These are phyloP conservation scores for Archaeoteleia sp. DNA, from an alignment of 2,888 invertebrate species.

Conservation along the genomic window DNA sequence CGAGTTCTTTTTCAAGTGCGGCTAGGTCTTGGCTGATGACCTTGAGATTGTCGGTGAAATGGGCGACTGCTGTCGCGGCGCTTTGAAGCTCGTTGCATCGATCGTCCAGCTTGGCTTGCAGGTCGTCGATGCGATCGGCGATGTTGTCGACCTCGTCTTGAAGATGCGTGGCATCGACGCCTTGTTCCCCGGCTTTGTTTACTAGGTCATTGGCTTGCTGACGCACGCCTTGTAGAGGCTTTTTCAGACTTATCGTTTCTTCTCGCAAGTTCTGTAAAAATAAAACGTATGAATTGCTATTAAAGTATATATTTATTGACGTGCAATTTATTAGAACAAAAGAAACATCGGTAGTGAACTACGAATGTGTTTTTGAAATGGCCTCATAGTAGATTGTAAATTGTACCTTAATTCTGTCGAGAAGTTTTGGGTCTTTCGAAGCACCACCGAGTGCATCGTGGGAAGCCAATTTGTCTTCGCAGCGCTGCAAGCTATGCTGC, in stretches of 20 bases:
- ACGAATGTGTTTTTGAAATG: too few species aligned
- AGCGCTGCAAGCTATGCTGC: slow-evolving; percentile 89
- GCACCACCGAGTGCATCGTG: slow-evolving; percentile 85
- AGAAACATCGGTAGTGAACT: too few species aligned
- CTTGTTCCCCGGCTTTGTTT: slow-evolving; percentile 84
- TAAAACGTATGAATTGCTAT: too few species aligned
- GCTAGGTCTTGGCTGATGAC: slow-evolving; percentile 84
- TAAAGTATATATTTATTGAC: too few species aligned
- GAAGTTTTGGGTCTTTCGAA: slow-evolving; percentile 87
- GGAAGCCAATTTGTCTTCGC: slow-evolving; percentile 89
- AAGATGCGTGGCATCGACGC: slow-evolving; percentile 85
- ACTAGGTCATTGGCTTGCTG: slow-evolving; percentile 86
- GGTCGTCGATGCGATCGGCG: slow-evolving; percentile 84
- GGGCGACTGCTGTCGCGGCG: slow-evolving; percentile 89
- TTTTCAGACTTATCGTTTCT: slow-evolving; percentile 86
- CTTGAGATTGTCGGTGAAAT: slow-evolving; percentile 93
- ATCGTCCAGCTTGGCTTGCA: slow-evolving; percentile 86
- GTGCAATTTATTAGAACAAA: too few species aligned
- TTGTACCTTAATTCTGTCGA: slow-evolving; percentile 86
- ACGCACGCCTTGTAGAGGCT: slow-evolving; percentile 82
- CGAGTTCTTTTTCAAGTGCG: slow-evolving; percentile 88
- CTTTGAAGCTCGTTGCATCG: slow-evolving; percentile 87
- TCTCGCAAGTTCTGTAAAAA: slow-evolving; percentile 80
- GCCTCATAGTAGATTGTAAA: not conserved
- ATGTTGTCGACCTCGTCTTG: slow-evolving; percentile 86